phyloP scores from a whole-genome alignment of 2,113 vertebrate genomes.

The Heterochromis multidens region DNA sequence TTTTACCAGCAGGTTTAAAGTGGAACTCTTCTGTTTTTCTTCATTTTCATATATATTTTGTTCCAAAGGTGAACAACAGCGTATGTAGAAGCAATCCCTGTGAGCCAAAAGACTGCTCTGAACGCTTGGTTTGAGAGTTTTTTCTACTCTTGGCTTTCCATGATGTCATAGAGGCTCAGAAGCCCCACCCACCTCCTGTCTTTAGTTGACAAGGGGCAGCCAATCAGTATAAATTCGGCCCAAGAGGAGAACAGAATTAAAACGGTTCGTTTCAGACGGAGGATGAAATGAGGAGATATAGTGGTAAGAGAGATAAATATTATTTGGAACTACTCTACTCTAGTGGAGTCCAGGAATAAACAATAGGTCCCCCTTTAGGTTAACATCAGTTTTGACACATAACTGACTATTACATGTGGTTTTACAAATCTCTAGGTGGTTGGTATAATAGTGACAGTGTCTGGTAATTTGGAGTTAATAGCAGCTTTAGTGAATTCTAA shows the following conservation, averaged over 20 bases:
- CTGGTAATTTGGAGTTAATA: not conserved
- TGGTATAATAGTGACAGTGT: not conserved
- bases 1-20: not conserved
- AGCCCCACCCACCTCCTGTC: not conserved
- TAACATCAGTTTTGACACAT: not conserved
- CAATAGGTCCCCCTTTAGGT: not conserved
- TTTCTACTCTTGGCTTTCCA: not conserved
- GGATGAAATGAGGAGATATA: not conserved
- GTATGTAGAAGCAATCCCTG: not conserved
- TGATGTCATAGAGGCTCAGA: not conserved
- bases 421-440: not conserved
- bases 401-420: not conserved
- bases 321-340: not conserved
- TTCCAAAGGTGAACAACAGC: not conserved
- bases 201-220: not conserved
- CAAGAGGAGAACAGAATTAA: not conserved
- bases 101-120: not conserved
- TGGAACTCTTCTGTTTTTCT: not conserved
- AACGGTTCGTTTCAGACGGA: not conserved
- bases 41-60: not conserved
- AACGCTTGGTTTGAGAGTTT: not conserved
- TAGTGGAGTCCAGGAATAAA: not conserved
- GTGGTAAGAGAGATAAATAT: not conserved
- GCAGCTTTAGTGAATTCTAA: not conserved
- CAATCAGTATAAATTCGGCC: not conserved